Conservation (phyloP, 1,140 invertebrate species). For the Theocolax elegans region DNA sequence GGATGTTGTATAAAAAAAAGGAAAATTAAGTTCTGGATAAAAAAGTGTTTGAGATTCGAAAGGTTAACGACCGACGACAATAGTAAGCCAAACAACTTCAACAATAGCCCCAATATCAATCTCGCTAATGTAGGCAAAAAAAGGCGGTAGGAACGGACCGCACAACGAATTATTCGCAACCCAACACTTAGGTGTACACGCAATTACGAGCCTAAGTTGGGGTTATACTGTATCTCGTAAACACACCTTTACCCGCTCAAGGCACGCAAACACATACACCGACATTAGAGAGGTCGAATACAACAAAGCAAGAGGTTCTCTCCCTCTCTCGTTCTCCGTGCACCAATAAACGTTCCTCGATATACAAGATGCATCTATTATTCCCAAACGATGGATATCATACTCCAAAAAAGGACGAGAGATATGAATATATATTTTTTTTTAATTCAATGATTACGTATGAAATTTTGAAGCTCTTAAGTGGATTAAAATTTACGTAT, state of each 20-base stretch:
- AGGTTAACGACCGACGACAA: too few relatives aligned
- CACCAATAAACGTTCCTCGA: constrained; percentile 48
- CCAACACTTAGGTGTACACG: background rate
- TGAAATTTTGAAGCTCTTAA: constrained; percentile 4
- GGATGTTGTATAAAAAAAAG: too few relatives aligned
- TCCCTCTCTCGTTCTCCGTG: too few relatives aligned
- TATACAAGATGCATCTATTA: constrained; percentile 50
- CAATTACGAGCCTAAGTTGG: constrained; percentile 17
- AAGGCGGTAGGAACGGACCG: background rate
- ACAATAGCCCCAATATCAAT: background rate
- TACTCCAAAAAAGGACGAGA: too few relatives aligned
- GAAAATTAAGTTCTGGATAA: too few relatives aligned
- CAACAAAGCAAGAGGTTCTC: too few relatives aligned
- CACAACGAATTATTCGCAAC: constrained; percentile 3
- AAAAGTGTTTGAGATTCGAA: too few relatives aligned
- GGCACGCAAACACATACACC: background rate
- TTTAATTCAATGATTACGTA: constrained; percentile 43
- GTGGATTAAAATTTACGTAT: background rate
- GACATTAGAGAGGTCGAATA: background rate
- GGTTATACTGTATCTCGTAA: background rate
- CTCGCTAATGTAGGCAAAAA: background rate
- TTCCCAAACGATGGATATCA: constrained; percentile 35
- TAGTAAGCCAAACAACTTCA: background rate
- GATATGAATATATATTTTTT: too few relatives aligned
- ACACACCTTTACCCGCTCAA: constrained; percentile 25